These are phyloP conservation scores for Melanotaenia nigrans DNA, from an alignment of 2,797 vertebrate species.

Conservation along the genomic window DNA sequence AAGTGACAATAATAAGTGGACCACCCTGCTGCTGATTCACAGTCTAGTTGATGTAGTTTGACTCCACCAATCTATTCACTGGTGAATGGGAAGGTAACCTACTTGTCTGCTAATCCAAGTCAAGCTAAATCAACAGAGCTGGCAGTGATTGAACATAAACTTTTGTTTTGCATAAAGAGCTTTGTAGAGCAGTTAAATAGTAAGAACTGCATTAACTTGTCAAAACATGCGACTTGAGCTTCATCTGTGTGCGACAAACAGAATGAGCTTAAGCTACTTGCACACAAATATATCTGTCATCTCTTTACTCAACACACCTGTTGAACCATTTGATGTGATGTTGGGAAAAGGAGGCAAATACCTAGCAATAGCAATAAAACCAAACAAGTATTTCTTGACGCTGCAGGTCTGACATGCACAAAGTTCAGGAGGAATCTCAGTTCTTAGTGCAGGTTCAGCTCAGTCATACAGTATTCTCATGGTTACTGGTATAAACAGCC, in stretches of 20 bases:
- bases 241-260: slow-evolving; percentile 1
- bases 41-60: slow-evolving; percentile 16
- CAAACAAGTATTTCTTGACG: background rate
- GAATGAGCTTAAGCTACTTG: background rate
- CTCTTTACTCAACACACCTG: background rate
- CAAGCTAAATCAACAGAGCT: slow-evolving; percentile 1
- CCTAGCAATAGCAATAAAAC: background rate
- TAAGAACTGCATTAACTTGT: background rate
- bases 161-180: background rate
- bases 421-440: background rate
- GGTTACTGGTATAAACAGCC: background rate
- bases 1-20: background rate
- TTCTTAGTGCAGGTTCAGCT: background rate
- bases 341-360: background rate
- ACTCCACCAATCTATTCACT: slow-evolving; percentile 22
- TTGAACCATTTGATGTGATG: background rate
- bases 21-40: slow-evolving; percentile 18
- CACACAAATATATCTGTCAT: background rate
- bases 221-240: background rate
- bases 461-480: background rate
- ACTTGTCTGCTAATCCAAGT: slow-evolving; percentile 19
- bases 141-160: slow-evolving; percentile 15
- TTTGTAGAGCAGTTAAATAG: background rate
- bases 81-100: slow-evolving; percentile 12
- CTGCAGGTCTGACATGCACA: background rate